A percentile compares a stretch with the other conserved stretches of the same genome.
These are phyloP conservation scores for Phoenicopterus ruber DNA, from an alignment of 2,113 vertebrate species.

Conservation along the genomic window DNA sequence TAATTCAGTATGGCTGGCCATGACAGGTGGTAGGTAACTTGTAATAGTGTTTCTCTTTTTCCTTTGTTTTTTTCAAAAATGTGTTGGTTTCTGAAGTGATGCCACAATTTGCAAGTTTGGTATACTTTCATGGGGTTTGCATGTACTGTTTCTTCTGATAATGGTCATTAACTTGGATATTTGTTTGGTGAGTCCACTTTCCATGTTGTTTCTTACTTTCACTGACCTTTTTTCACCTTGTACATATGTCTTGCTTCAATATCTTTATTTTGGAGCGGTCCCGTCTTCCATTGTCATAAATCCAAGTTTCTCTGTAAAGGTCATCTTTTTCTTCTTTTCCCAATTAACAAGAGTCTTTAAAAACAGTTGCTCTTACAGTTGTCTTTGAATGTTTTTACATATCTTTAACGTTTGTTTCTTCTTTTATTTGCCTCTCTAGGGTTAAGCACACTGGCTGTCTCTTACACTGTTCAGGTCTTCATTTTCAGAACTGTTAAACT, in stretches of 20 bases:
- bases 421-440: background rate
- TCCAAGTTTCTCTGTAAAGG: background rate
- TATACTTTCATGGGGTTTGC: background rate
- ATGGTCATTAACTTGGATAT: background rate
- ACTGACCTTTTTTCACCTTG: background rate
- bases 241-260: background rate
- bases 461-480: background rate
- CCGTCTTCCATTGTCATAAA: background rate
- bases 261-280: background rate
- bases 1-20: background rate
- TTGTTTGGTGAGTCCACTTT: background rate
- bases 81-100: background rate
- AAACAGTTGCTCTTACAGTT: background rate
- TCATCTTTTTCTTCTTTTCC: background rate
- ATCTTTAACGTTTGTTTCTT: no score
- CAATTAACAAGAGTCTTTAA: background rate
- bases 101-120: background rate
- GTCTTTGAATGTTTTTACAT: background rate
- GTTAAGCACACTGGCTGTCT: background rate
- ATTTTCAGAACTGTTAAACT: background rate
- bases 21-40: background rate
- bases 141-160: background rate
- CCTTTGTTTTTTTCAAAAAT: background rate
- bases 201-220: background rate
- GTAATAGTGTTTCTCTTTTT: background rate